Percentiles rank a stretch among this genome's conserved stretches.
phyloP scores from a whole-genome alignment of 2,888 invertebrate species.

The Athrips mouffetella region DNA sequence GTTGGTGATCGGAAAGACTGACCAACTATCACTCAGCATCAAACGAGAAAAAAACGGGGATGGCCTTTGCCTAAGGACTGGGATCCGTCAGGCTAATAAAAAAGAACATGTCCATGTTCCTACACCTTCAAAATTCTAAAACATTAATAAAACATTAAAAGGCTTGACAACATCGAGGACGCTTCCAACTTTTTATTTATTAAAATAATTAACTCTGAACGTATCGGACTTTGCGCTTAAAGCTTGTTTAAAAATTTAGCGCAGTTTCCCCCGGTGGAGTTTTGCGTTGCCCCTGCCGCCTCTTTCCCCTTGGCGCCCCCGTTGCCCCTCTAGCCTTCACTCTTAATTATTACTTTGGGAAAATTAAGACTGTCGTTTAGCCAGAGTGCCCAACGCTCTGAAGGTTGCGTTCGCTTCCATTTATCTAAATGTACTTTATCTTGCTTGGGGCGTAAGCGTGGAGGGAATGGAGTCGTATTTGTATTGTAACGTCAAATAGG shows the following conservation, averaged over 20 bases:
- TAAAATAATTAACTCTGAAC: slow-evolving; percentile 69
- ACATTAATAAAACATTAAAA: no score
- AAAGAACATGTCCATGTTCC: not conserved
- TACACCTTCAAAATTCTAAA: no score
- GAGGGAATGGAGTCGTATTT: slow-evolving; percentile 44
- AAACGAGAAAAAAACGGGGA: no score
- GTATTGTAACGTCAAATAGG: not conserved
- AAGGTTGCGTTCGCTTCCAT: slow-evolving; percentile 66
- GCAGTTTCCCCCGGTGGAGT: slow-evolving; percentile 53
- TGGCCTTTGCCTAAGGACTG: no score
- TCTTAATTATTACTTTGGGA: slow-evolving; percentile 79
- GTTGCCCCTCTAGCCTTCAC: slow-evolving; percentile 69
- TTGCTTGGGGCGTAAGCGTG: slow-evolving; percentile 48
- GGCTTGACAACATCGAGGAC: slow-evolving; percentile 3
- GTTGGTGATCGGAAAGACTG: no score
- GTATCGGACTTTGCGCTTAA: slow-evolving; percentile 75
- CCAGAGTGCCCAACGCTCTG: slow-evolving; percentile 63
- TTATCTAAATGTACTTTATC: slow-evolving; percentile 77
- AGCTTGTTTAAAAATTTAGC: slow-evolving; percentile 74
- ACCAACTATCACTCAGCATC: no score
- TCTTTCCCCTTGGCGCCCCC: slow-evolving; percentile 17
- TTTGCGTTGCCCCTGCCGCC: slow-evolving; percentile 34
- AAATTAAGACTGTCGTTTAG: slow-evolving; percentile 79
- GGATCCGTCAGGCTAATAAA: no score
- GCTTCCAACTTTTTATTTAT: slow-evolving; percentile 46